Conservation (phyloP, 2,797 vertebrate species). For the Sarcoramphus papa region DNA sequence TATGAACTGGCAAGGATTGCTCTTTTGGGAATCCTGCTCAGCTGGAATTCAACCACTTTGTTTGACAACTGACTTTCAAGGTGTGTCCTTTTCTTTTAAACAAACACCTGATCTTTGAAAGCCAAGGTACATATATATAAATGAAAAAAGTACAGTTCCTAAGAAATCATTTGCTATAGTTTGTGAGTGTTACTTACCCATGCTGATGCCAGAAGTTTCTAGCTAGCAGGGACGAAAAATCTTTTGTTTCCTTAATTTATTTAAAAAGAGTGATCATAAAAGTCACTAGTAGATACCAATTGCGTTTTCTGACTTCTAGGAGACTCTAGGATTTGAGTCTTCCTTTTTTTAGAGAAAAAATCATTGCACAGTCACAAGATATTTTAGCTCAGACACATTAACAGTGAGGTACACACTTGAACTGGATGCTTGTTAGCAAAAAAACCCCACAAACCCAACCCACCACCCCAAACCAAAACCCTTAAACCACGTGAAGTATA, state of each 20-base stretch:
- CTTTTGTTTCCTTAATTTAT: neutral
- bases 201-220: neutral
- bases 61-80: slow-evolving; percentile 55
- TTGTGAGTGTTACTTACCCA: neutral
- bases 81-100: slow-evolving; percentile 26
- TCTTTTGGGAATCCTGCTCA: slow-evolving; percentile 53
- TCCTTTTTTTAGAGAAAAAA: neutral
- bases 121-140: neutral
- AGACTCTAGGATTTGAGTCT: neutral
- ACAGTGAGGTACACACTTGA: neutral
- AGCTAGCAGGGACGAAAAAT: neutral
- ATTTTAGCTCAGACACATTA: neutral
- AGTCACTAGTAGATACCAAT: neutral
- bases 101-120: neutral
- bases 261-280: neutral
- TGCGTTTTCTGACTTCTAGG: neutral
- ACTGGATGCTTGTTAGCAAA: neutral
- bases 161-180: neutral
- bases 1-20: slow-evolving; percentile 41
- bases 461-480: neutral
- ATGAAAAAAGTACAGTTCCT: neutral
- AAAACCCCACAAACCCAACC: fast-evolving
- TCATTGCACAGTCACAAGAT: neutral
- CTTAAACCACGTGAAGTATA: neutral
- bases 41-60: slow-evolving; percentile 39